Conservation (phyloP, 2,797 vertebrate species). For the Aphelocoma californica region DNA sequence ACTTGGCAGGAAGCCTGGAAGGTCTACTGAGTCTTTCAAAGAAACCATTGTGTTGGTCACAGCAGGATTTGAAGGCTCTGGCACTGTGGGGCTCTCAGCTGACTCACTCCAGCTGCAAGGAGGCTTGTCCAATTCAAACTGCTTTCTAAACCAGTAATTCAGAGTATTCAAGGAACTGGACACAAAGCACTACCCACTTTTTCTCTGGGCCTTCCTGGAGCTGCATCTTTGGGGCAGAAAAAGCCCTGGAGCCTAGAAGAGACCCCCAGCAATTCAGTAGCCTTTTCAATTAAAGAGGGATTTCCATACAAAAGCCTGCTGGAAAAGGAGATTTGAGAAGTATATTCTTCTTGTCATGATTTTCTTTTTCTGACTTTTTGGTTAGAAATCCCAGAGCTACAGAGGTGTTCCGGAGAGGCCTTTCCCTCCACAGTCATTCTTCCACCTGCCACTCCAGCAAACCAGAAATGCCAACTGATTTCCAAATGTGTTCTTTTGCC, state of each 20-base stretch:
- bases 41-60: not conserved
- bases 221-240: not conserved
- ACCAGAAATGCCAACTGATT: not conserved
- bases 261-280: constrained; percentile 44
- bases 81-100: constrained; percentile 15
- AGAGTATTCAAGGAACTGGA: not conserved
- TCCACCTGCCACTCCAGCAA: not conserved
- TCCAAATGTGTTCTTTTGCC: not conserved
- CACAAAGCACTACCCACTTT: not conserved
- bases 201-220: not conserved
- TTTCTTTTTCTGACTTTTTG: not conserved
- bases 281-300: constrained; percentile 61
- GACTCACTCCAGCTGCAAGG: constrained; percentile 11
- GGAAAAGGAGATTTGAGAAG: not conserved
- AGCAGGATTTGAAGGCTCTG: not conserved
- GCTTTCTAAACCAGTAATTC: constrained; percentile 1
- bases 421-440: not conserved
- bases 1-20: not conserved
- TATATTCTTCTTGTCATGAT: not conserved
- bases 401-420: not conserved
- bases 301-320: constrained; percentile 50
- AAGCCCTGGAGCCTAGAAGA: not conserved
- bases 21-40: not conserved
- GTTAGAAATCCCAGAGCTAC: not conserved
- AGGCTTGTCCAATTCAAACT: not conserved